phyloP scores from a whole-genome alignment of 2,888 invertebrate species.

The Conops quadrifasciatus region DNA sequence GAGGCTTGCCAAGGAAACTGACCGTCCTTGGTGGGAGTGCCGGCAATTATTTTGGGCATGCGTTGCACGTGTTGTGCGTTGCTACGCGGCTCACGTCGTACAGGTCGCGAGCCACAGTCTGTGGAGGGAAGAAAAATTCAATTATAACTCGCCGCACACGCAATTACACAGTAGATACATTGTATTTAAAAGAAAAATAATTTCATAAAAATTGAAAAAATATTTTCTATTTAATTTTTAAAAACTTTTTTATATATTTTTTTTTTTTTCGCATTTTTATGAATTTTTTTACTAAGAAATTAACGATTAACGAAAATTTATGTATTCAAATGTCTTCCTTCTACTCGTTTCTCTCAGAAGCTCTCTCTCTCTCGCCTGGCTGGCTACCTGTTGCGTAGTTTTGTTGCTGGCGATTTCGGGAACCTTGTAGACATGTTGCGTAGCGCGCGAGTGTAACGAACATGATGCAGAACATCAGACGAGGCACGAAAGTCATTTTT shows the following conservation, averaged over 20 bases:
- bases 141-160: background rate
- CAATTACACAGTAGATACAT: no score
- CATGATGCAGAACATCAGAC: conserved; percentile 43
- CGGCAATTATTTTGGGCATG: conserved; percentile 61
- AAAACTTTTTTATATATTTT: background rate
- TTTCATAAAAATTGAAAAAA: background rate
- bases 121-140: conserved; percentile 7
- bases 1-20: conserved; percentile 76
- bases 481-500: conserved; percentile 46
- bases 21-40: conserved; percentile 61
- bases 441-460: background rate
- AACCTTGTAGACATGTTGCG: conserved; percentile 9
- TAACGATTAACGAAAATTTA: no score
- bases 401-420: conserved; percentile 12
- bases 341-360: no score
- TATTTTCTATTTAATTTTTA: background rate
- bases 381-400: conserved; percentile 43
- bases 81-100: conserved; percentile 47
- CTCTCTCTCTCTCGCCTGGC: no score
- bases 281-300: no score
- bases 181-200: background rate
- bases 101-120: conserved; percentile 57
- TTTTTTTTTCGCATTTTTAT: no score
- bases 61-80: conserved; percentile 37
- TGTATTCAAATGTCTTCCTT: no score